Conservation (phyloP, 2,797 vertebrate genomes). For the Macrochelys suwanniensis region DNA sequence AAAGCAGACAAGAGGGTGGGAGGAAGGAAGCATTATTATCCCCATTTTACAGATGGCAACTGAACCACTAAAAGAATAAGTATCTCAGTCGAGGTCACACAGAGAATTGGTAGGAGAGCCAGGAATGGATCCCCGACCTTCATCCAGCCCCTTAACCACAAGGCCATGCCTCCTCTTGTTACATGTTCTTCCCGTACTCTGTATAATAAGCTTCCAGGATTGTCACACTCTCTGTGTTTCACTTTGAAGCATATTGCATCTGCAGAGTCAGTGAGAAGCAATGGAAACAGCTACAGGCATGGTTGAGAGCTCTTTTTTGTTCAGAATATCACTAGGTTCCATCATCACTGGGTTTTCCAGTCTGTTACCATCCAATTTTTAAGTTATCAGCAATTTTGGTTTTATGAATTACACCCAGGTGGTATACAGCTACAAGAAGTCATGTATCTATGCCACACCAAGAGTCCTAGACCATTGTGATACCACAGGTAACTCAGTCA, state of each 20-base stretch:
- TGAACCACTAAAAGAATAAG: background rate
- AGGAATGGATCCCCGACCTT: background rate
- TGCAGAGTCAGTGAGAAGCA: background rate
- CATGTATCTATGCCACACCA: too few species aligned
- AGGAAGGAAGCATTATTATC: constrained; percentile 2
- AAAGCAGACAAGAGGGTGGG: constrained; percentile 2
- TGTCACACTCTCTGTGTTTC: background rate
- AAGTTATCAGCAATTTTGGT: too few species aligned
- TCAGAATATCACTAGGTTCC: background rate
- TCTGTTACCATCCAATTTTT: background rate
- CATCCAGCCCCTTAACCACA: background rate
- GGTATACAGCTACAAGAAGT: too few species aligned
- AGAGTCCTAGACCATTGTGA: too few species aligned
- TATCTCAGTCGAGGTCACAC: background rate
- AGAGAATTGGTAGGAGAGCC: background rate
- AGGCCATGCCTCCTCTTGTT: background rate
- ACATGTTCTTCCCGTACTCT: background rate
- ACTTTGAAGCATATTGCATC: background rate
- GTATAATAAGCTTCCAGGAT: background rate
- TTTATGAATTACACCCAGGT: too few species aligned
- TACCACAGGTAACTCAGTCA: too few species aligned
- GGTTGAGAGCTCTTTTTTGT: background rate
- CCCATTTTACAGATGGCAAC: background rate
- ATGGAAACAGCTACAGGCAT: background rate
- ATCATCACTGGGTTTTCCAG: background rate